Evolutionary conservation across 2,888 invertebrate species (phyloP).

Genomic region (Parnassius smintheus): DNA sequence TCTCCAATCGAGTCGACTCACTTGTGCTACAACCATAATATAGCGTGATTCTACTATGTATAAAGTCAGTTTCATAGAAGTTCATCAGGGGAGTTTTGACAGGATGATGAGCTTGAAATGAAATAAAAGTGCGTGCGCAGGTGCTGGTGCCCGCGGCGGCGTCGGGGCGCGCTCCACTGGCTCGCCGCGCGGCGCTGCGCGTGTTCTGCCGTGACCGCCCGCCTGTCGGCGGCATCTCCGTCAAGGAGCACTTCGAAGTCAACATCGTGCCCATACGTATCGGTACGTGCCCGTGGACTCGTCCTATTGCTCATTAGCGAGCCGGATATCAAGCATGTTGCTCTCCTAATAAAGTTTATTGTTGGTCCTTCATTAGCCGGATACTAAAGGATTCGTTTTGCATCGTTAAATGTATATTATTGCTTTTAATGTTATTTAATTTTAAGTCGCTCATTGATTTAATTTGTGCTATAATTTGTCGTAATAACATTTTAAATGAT

Average conservation of each 20-base stretch:
- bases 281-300: slow-evolving; percentile 68
- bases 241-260: slow-evolving; percentile 99
- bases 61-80: too few relatives aligned
- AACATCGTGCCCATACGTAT: slow-evolving; percentile 97
- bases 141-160: slow-evolving; percentile 73
- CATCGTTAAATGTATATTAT: neutral
- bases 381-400: neutral
- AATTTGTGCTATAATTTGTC: too few relatives aligned
- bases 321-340: neutral
- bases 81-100: neutral
- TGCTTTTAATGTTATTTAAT: neutral
- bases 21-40: too few relatives aligned
- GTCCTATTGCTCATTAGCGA: neutral
- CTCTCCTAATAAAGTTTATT: neutral
- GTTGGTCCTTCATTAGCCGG: neutral
- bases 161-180: slow-evolving; percentile 91
- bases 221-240: slow-evolving; percentile 99
- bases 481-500: neutral
- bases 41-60: too few relatives aligned
- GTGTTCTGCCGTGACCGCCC: slow-evolving; percentile 98
- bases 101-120: neutral
- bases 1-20: too few relatives aligned
- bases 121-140: slow-evolving; percentile 34
- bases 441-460: too few relatives aligned
- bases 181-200: slow-evolving; percentile 94